Conservation (phyloP, 2,113 vertebrate genomes). For the Coptodon rendalli region DNA sequence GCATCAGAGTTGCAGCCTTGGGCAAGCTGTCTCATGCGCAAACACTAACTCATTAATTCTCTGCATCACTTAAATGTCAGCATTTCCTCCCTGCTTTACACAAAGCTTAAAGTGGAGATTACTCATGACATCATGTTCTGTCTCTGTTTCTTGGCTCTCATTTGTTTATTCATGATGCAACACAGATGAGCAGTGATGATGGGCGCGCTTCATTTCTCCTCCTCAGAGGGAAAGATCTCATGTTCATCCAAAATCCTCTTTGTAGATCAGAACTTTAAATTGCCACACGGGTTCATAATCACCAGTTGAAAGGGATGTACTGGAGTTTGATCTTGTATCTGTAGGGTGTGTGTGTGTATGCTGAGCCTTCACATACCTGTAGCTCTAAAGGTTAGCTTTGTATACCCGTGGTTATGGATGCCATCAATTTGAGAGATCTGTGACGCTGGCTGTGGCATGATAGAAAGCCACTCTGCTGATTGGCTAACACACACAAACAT, state of each 20-base stretch:
- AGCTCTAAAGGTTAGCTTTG: neutral
- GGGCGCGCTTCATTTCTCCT: neutral
- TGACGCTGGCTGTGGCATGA: neutral
- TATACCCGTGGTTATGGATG: neutral
- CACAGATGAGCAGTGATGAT: neutral
- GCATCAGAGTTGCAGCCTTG: neutral
- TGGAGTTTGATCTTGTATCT: neutral
- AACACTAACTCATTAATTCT: neutral
- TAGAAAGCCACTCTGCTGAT: conserved; percentile 14
- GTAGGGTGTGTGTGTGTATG: neutral
- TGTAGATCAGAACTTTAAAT: neutral
- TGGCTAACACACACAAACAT: conserved; percentile 2
- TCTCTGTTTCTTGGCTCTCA: neutral
- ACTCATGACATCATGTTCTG: neutral
- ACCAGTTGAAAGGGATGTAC: neutral
- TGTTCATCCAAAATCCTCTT: neutral
- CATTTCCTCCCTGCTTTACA: neutral
- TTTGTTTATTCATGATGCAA: conserved; percentile 16
- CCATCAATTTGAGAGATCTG: neutral
- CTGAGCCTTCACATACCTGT: neutral
- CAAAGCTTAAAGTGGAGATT: neutral
- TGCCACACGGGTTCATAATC: neutral
- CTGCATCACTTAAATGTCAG: neutral
- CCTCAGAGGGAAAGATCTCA: neutral
- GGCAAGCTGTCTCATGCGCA: neutral